Evolutionary conservation across 2,797 vertebrate species (phyloP), one percentile per base, ranked within the genome.

Genomic region (Discoglossus pictus): DNA sequence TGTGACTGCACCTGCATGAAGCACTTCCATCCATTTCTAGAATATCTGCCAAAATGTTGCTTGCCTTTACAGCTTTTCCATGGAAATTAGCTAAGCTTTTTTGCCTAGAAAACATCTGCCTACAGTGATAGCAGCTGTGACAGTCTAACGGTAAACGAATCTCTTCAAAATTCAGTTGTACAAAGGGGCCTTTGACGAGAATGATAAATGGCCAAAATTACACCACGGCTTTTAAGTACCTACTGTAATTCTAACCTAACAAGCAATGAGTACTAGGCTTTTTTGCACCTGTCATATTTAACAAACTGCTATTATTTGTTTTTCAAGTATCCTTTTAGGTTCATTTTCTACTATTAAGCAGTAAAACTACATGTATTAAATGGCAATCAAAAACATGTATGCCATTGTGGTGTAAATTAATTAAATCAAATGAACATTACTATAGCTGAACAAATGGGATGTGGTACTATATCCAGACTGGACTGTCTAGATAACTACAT

Each of bases 161-260:
- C 80, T 78, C 80, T 88, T 84, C 74, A 82, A 64, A 76, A 82
- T 82, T 82, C 80, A 81, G 7, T 81, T 76, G 70, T 82, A 86
- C 78, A 84, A 87, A 87, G 78, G 78, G 63, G 68, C 73, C 75
- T 86, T 84, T 81, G 81, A 88, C 77, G 60, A 78, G 73, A 70
- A 83, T 86, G 84, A 88, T 86, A 85, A 87, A 90, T 83, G 78
- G 82, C 81, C 76, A 80, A 84, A 89, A 89, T 88, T 87, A 87
- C 77, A 73, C 78, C 78, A 84, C 40, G 55, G 65, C 78, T 84
- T 84, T 80, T 77, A 86, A 86, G 82, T 70, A 76, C 65, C 81
- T 84, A n/a, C n/a, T n/a, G n/a, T n/a, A 76, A 80, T 85, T 84
- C 84, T 77, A 85, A 80, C 76, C 73, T 86, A 84, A 75, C 75